These are phyloP conservation scores for Lepisosteus osseus DNA, from an alignment of 2,113 vertebrate genomes.

Conservation along the genomic window DNA sequence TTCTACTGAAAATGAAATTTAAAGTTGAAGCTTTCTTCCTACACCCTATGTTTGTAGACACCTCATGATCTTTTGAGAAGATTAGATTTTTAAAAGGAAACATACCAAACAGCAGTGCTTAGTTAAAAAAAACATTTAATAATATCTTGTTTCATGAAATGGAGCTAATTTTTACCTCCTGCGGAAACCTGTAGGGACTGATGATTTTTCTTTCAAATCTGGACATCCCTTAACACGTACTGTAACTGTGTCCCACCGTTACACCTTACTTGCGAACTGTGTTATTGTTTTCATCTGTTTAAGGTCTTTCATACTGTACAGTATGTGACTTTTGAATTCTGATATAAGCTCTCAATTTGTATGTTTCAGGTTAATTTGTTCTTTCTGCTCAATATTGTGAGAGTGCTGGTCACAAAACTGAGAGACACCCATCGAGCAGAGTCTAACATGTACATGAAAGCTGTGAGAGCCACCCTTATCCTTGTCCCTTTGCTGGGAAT, in stretches of 20 bases:
- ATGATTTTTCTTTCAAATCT: no score
- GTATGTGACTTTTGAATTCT: not conserved
- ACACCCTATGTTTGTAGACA: not conserved
- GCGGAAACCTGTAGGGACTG: no score
- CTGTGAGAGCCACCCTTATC: slow-evolving; percentile 90
- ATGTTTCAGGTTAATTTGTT: slow-evolving; percentile 88
- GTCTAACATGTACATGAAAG: slow-evolving; percentile 97
- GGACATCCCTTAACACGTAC: no score
- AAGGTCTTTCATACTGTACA: not conserved
- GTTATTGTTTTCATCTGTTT: not conserved
- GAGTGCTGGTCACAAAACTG: slow-evolving; percentile 90
- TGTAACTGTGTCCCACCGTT: no score
- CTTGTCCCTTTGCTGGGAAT: slow-evolving; percentile 92
- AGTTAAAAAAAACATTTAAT: no score
- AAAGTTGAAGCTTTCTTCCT: not conserved
- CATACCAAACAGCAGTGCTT: no score
- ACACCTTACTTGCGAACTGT: no score
- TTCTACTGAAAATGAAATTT: not conserved
- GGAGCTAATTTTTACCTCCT: no score
- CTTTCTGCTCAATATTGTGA: slow-evolving; percentile 93
- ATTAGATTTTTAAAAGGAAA: no score
- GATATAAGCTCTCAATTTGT: not conserved
- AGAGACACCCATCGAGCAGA: slow-evolving; percentile 85
- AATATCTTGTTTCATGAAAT: no score
- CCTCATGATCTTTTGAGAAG: no score